Percentiles rank a stretch among this genome's conserved stretches.
Evolutionary conservation across 1,140 invertebrate genomes (phyloP).

Genomic region (Bombus confusus): DNA sequence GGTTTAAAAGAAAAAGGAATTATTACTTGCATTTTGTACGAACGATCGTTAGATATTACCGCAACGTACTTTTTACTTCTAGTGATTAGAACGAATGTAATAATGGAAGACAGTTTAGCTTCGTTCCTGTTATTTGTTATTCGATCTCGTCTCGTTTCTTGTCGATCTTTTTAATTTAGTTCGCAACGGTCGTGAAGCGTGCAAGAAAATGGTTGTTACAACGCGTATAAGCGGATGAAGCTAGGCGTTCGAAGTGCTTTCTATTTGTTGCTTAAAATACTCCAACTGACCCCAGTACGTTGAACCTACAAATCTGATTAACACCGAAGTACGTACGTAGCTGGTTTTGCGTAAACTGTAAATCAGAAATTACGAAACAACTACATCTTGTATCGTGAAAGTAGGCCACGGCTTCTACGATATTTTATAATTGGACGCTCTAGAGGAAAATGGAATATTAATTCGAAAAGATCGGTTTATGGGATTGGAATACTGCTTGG

Average conservation of each 20-base stretch:
- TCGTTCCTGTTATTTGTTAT: too few relatives aligned
- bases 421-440: background rate
- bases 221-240: background rate
- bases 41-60: too few relatives aligned
- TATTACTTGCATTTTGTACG: too few relatives aligned
- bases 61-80: too few relatives aligned
- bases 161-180: background rate
- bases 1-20: too few relatives aligned
- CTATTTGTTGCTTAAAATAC: constrained; percentile 40
- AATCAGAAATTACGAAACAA: background rate
- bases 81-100: too few relatives aligned
- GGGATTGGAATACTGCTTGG: background rate
- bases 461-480: background rate
- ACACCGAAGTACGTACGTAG: background rate
- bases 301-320: constrained; percentile 40
- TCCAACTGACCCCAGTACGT: background rate
- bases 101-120: too few relatives aligned
- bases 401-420: background rate
- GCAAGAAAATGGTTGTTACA: too few relatives aligned
- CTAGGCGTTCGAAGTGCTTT: constrained; percentile 25
- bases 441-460: background rate
- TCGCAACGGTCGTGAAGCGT: background rate
- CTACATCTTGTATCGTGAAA: background rate
- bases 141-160: too few relatives aligned
- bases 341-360: constrained; percentile 1